A percentile compares a stretch with the other conserved stretches of the same genome.
Evolutionary conservation across 1,140 invertebrate genomes (phyloP).

Genomic region (Armadillidium nasatum): DNA sequence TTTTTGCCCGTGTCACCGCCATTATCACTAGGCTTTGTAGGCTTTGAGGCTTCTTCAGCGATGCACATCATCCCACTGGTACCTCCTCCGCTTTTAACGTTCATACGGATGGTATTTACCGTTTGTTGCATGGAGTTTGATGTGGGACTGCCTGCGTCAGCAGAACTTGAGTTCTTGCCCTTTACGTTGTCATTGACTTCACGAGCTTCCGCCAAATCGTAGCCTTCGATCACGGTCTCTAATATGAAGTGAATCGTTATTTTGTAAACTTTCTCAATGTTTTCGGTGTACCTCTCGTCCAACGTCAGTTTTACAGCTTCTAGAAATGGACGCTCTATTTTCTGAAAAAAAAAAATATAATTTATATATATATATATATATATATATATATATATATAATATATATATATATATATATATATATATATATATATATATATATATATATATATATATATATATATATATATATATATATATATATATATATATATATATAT

Average conservation of each 20-base stretch:
- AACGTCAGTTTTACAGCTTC: slow-evolving; percentile 76
- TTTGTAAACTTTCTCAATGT: slow-evolving; percentile 85
- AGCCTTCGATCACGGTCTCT: slow-evolving; percentile 76
- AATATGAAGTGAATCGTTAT: slow-evolving; percentile 86
- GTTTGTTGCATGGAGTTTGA: background rate
- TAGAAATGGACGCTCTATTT: slow-evolving; percentile 83
- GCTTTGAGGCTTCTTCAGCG: too few relatives aligned
- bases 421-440: slow-evolving; percentile 23
- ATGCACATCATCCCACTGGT: too few relatives aligned
- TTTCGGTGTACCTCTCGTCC: slow-evolving; percentile 82
- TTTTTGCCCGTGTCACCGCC: too few relatives aligned
- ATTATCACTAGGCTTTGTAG: too few relatives aligned
- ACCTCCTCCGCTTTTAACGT: background rate
- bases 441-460: slow-evolving; percentile 15
- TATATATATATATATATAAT: slow-evolving; percentile 19
- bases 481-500: slow-evolving; percentile 24
- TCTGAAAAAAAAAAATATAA: slow-evolving; percentile 58
- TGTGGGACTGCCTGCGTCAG: background rate
- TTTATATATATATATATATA: background rate
- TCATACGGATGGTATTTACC: background rate
- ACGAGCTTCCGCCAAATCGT: slow-evolving; percentile 55
- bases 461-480: slow-evolving; percentile 18
- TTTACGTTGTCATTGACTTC: slow-evolving; percentile 41
- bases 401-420: slow-evolving; percentile 24
- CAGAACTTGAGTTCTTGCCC: slow-evolving; percentile 22